These are phyloP conservation scores for Papilio gigon DNA, from an alignment of 2,888 invertebrate genomes.

Conservation along the genomic window DNA sequence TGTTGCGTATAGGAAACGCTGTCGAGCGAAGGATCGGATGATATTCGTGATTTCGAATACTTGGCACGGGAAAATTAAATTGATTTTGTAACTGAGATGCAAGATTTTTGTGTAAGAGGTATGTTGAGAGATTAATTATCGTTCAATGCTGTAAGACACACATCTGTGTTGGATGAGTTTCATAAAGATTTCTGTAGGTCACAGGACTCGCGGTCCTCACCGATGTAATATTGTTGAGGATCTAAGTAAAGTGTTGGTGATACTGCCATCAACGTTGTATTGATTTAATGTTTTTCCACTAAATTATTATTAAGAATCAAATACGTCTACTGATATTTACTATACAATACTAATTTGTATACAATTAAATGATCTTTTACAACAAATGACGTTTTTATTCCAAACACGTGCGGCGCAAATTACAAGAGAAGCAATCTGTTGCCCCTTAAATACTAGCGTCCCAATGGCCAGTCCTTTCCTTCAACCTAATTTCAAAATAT, in stretches of 20 bases:
- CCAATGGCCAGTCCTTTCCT: conserved; percentile 67
- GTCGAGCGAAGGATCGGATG: conserved; percentile 17
- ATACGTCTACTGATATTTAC: not conserved
- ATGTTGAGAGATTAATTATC: not conserved
- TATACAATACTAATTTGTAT: conserved; percentile 11
- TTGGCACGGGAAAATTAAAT: not conserved
- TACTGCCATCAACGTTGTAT: no score
- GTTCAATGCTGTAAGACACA: no score
- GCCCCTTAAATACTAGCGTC: conserved; percentile 67
- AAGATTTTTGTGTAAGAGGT: not conserved
- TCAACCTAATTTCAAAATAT: conserved; percentile 53
- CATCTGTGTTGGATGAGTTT: not conserved
- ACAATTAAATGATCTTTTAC: conserved; percentile 31
- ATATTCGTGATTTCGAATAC: conserved; percentile 10
- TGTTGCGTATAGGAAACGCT: conserved; percentile 37
- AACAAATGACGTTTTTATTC: conserved; percentile 52
- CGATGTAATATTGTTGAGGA: no score
- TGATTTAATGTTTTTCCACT: not conserved
- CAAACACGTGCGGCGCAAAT: conserved; percentile 68
- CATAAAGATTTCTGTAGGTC: not conserved
- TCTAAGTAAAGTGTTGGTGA: no score
- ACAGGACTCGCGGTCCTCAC: no score
- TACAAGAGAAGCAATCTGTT: conserved; percentile 71
- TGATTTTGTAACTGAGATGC: not conserved
- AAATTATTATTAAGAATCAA: not conserved